Conservation (phyloP, 2,113 vertebrate genomes). For the Semnornis frantzii region DNA sequence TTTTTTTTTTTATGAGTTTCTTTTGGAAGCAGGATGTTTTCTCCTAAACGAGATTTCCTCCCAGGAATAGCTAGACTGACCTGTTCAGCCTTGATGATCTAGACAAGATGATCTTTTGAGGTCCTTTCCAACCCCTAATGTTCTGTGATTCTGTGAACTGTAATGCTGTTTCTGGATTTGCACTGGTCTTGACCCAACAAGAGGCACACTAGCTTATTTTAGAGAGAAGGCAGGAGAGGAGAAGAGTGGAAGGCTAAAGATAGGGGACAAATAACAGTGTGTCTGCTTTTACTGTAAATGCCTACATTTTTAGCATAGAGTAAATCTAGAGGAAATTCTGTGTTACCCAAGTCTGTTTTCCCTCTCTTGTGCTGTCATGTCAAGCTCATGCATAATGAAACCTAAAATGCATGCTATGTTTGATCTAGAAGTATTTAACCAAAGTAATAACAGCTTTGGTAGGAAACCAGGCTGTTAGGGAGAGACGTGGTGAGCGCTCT, state of each 20-base stretch:
- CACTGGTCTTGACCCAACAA: background rate
- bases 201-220: background rate
- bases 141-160: background rate
- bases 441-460: background rate
- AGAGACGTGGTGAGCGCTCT: background rate
- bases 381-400: background rate
- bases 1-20: background rate
- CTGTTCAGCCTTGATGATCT: background rate
- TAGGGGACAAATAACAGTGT: background rate
- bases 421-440: slow-evolving; percentile 14
- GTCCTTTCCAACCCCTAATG: no score
- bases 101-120: background rate
- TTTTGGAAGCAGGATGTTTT: background rate
- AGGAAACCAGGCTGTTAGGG: background rate
- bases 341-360: slow-evolving; percentile 1
- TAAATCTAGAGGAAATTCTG: background rate
- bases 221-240: background rate
- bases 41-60: background rate
- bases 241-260: background rate
- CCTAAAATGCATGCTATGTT: slow-evolving; percentile 16
- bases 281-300: background rate
- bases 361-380: background rate
- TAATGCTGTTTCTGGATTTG: background rate
- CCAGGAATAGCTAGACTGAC: background rate
- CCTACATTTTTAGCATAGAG: background rate